Evolutionary conservation across 2,888 invertebrate species (phyloP).

Genomic region (Xylota segnis): DNA sequence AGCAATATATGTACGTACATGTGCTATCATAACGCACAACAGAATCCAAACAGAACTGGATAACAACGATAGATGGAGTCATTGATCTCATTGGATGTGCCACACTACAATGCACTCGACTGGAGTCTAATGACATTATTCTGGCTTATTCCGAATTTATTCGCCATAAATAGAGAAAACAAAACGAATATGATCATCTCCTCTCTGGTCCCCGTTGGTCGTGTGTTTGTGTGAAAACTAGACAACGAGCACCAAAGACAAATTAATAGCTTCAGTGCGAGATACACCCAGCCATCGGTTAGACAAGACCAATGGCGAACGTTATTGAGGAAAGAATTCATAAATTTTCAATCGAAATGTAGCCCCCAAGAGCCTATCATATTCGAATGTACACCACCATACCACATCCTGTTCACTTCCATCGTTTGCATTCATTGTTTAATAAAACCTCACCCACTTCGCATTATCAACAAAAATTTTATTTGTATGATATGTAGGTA

Average conservation of each 20-base stretch:
- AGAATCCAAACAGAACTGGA: background rate
- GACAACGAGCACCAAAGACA: conserved; percentile 2
- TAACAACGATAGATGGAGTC: background rate
- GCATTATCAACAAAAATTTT: conserved; percentile 13
- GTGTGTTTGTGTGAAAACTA: background rate
- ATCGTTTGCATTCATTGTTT: background rate
- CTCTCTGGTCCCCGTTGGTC: background rate
- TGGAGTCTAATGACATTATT: background rate
- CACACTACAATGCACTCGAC: background rate
- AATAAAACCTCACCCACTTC: background rate
- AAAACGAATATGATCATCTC: background rate
- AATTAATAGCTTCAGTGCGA: background rate
- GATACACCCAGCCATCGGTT: too few species aligned
- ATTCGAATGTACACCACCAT: background rate
- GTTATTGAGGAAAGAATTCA: background rate
- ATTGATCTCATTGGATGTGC: background rate
- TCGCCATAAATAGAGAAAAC: background rate
- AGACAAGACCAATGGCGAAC: background rate
- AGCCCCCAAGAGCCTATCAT: too few species aligned
- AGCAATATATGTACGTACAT: too few species aligned
- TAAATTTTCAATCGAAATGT: background rate
- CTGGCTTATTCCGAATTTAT: background rate
- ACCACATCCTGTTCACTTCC: background rate
- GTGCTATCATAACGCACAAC: too few species aligned
- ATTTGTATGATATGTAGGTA: background rate